Evolutionary conservation across 2,888 invertebrate species (phyloP).

Genomic region (Protodeltote pygarga): DNA sequence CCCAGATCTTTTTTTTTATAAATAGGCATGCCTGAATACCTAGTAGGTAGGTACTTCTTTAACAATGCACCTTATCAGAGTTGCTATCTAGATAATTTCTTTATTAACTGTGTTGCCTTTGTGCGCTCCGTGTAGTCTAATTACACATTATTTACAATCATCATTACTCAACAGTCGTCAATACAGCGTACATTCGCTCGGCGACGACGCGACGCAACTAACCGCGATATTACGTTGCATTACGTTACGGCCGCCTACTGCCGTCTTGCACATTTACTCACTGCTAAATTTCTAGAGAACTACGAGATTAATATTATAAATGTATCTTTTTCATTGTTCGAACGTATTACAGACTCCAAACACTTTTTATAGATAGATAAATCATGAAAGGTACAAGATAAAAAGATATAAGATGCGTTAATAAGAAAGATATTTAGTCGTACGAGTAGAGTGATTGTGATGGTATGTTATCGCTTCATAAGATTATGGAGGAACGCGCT

Average conservation of each 20-base stretch:
- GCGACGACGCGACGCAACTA: too few species aligned
- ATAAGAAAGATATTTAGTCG: constrained; percentile 65
- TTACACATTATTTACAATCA: constrained; percentile 65
- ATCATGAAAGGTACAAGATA: too few species aligned
- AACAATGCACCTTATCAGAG: constrained; percentile 25
- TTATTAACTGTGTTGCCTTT: constrained; percentile 47
- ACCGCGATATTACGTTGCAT: constrained; percentile 59
- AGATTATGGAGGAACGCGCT: constrained; percentile 78
- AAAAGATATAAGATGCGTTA: constrained; percentile 51
- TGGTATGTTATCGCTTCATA: constrained; percentile 66
- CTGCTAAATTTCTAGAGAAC: constrained; percentile 12
- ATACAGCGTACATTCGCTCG: constrained; percentile 26
- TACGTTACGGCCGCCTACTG: constrained; percentile 41
- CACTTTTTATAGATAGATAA: too few species aligned
- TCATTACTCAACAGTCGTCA: constrained; percentile 65
- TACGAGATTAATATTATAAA: constrained; percentile 13
- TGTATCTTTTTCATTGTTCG: constrained; percentile 27
- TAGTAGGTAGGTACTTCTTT: too few species aligned
- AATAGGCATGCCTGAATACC: too few species aligned
- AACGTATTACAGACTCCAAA: too few species aligned
- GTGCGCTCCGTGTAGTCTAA: constrained; percentile 49
- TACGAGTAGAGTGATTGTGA: too few species aligned
- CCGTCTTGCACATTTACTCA: constrained; percentile 36
- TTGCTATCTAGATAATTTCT: constrained; percentile 42
- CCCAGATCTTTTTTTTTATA: too few species aligned